Percentiles rank a stretch among this genome's conserved stretches.
phyloP scores from a whole-genome alignment of 2,888 invertebrate genomes.

The Torymus texanus region DNA sequence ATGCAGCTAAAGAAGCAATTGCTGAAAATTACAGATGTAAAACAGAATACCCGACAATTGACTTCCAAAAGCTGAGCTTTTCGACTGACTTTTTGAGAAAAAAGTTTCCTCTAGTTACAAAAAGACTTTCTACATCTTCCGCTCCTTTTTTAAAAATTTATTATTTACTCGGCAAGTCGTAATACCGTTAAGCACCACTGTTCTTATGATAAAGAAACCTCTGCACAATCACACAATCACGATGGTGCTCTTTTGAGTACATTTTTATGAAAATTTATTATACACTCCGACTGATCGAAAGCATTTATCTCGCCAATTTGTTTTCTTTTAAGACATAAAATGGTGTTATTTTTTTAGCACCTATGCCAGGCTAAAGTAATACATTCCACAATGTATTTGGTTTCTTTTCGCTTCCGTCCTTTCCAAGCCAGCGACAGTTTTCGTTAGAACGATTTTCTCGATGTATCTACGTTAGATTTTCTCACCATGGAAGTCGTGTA shows the following conservation, averaged over 20 bases:
- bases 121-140: slow-evolving; percentile 50
- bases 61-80: slow-evolving; percentile 41
- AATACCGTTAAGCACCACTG: slow-evolving; percentile 12
- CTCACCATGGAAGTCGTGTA: slow-evolving; percentile 3
- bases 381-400: slow-evolving; percentile 55
- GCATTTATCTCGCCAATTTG: slow-evolving; percentile 24
- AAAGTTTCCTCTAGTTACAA: slow-evolving; percentile 21
- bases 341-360: slow-evolving; percentile 6
- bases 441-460: slow-evolving; percentile 32
- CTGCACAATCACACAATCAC: slow-evolving; percentile 41
- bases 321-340: slow-evolving; percentile 6
- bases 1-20: background rate
- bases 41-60: slow-evolving; percentile 1
- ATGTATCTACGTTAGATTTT: slow-evolving; percentile 32
- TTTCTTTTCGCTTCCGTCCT: slow-evolving; percentile 65
- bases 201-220: slow-evolving; percentile 13
- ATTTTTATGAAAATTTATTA: slow-evolving; percentile 29
- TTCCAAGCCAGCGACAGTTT: slow-evolving; percentile 46
- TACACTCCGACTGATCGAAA: slow-evolving; percentile 11
- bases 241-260: slow-evolving; percentile 43
- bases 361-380: slow-evolving; percentile 27
- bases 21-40: slow-evolving; percentile 7
- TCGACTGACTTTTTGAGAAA: slow-evolving; percentile 45
- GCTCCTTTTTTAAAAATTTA: slow-evolving; percentile 49
- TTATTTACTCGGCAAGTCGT: slow-evolving; percentile 28